phyloP scores from a whole-genome alignment of 2,888 invertebrate genomes.

The Tortricodes alternella region DNA sequence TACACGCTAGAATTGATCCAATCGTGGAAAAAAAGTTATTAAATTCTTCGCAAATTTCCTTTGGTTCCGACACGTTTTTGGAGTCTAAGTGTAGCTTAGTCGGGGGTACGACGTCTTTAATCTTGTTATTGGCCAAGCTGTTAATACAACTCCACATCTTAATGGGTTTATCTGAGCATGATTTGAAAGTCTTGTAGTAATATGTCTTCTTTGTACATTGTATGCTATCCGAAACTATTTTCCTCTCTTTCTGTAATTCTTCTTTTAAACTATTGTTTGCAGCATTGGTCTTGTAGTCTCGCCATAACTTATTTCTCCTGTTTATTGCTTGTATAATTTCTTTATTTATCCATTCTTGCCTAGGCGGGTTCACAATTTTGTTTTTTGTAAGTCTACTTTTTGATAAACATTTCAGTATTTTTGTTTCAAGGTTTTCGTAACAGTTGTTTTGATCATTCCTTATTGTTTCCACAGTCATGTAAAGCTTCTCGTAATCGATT shows the following conservation, averaged over 20 bases:
- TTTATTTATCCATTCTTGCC: slow-evolving; percentile 37
- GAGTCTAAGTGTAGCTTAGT: not conserved
- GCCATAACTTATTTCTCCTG: slow-evolving; percentile 35
- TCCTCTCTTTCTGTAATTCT: not conserved
- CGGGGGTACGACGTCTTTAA: not conserved
- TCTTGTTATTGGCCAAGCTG: not conserved
- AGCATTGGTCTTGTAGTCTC: slow-evolving; percentile 16
- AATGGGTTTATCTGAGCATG: not conserved
- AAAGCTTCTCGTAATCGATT: slow-evolving; percentile 28
- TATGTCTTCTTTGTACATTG: not conserved
- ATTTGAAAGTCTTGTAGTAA: not conserved
- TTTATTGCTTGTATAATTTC: slow-evolving; percentile 33
- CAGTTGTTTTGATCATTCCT: not conserved
- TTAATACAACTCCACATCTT: not conserved
- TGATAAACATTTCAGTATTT: not conserved
- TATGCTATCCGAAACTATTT: not conserved
- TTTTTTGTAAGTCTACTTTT: slow-evolving; percentile 28
- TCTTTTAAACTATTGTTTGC: not conserved
- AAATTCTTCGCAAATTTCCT: not conserved
- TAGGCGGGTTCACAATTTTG: slow-evolving; percentile 33
- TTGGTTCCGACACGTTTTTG: not conserved
- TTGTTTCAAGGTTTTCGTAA: not conserved
- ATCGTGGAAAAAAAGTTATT: not conserved
- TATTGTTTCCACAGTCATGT: not conserved
- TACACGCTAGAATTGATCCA: not conserved